These are phyloP conservation scores for Cremastinae sp. DNA, from an alignment of 2,888 invertebrate species.

Conservation along the genomic window DNA sequence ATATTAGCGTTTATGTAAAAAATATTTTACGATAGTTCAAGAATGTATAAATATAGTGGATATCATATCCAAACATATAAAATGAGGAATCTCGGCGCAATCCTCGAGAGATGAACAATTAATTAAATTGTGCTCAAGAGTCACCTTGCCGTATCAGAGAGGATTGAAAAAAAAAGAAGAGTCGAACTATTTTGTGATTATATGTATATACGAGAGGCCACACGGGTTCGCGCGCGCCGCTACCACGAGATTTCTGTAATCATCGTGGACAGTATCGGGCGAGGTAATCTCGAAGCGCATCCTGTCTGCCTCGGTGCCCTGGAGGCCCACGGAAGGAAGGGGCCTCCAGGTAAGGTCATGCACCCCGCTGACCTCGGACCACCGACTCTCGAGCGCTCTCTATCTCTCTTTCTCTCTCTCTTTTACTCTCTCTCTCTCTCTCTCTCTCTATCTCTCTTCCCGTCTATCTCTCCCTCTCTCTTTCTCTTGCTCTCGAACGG, in stretches of 20 bases:
- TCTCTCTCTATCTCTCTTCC: conserved; percentile 40
- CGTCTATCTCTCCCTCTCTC: conserved; percentile 43
- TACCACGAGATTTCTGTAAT: conserved; percentile 78
- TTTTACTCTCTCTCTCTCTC: conserved; percentile 36
- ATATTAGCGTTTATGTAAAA: too few species aligned
- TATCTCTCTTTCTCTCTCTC: conserved; percentile 41
- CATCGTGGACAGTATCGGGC: conserved; percentile 78
- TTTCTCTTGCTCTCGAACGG: conserved; percentile 23
- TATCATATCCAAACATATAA: conserved; percentile 12
- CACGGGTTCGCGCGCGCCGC: conserved; percentile 68
- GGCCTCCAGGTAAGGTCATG: conserved; percentile 79
- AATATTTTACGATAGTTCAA: too few species aligned
- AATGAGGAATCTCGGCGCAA: conserved; percentile 1
- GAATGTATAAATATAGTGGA: too few species aligned
- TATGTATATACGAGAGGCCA: conserved; percentile 28
- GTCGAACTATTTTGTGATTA: conserved; percentile 23
- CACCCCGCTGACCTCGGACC: conserved; percentile 80
- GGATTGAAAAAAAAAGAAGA: neutral
- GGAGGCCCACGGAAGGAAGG: conserved; percentile 77
- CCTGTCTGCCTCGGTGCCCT: conserved; percentile 73
- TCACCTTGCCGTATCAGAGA: neutral
- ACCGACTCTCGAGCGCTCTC: conserved; percentile 69
- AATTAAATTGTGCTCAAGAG: conserved; percentile 41
- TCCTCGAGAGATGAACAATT: neutral
- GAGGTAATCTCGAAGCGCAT: conserved; percentile 77